A percentile compares a stretch with the other conserved stretches of the same genome.
Evolutionary conservation across 1,140 invertebrate species (phyloP).

Genomic region (Phthorimaea operculella): DNA sequence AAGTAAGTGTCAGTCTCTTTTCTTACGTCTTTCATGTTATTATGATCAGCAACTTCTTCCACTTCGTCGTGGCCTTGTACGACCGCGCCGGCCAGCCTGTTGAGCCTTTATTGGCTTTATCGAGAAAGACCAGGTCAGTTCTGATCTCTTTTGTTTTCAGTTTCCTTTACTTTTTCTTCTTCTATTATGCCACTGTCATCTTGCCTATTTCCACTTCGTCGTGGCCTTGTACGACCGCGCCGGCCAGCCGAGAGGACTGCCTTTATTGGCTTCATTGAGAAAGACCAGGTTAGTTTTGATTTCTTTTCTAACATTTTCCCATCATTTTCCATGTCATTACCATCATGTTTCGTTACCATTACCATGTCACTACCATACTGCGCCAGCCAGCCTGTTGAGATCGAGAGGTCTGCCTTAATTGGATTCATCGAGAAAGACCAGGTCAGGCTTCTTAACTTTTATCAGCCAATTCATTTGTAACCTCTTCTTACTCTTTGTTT

Average conservation of each 20-base stretch:
- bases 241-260: slow-evolving; percentile 96
- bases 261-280: slow-evolving; percentile 99
- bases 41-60: slow-evolving; percentile 94
- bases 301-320: too few species aligned
- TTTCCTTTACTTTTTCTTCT: too few species aligned
- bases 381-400: slow-evolving; percentile 96
- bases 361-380: too few species aligned
- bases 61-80: slow-evolving; percentile 99
- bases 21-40: too few species aligned
- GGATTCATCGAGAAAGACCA: slow-evolving; percentile 99
- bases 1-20: slow-evolving; percentile 72
- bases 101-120: slow-evolving; percentile 99
- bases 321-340: too few species aligned
- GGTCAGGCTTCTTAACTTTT: too few species aligned
- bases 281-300: slow-evolving; percentile 86
- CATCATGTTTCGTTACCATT: too few species aligned
- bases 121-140: slow-evolving; percentile 96
- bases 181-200: too few species aligned
- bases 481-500: too few species aligned
- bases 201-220: slow-evolving; percentile 99
- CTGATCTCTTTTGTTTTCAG: slow-evolving; percentile 69
- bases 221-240: slow-evolving; percentile 97
- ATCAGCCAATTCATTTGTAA: too few species aligned
- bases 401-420: slow-evolving; percentile 98
- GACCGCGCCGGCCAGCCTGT: slow-evolving; percentile 97